Conservation (phyloP, 2,797 vertebrate species). For the Mormyrops attenuatus region DNA sequence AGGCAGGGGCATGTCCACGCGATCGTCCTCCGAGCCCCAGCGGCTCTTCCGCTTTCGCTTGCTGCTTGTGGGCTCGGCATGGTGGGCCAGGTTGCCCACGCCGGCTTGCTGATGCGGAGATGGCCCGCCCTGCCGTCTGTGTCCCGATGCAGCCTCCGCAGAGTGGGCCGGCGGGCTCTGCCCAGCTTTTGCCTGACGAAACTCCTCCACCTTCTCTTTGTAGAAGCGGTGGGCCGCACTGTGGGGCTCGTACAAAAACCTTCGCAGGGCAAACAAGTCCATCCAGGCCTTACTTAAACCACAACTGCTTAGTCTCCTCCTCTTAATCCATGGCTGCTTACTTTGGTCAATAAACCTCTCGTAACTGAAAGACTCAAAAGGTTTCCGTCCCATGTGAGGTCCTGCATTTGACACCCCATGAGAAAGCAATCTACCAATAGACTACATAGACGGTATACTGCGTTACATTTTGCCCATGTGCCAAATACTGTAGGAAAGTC, state of each 20-base stretch:
- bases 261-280: slow-evolving; percentile 36
- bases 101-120: not conserved
- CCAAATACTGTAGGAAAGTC: not conserved
- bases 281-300: not conserved
- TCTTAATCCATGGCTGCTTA: not conserved
- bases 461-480: not conserved
- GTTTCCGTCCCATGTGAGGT: not conserved
- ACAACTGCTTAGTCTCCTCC: not conserved
- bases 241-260: slow-evolving; percentile 84
- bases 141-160: slow-evolving; percentile 20
- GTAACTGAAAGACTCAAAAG: not conserved
- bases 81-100: slow-evolving; percentile 16
- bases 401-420: not conserved
- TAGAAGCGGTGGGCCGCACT: slow-evolving; percentile 79
- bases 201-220: slow-evolving; percentile 79
- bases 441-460: no score
- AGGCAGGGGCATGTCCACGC: slow-evolving; percentile 75
- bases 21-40: slow-evolving; percentile 92
- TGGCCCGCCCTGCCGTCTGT: slow-evolving; percentile 25
- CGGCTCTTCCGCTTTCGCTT: slow-evolving; percentile 93
- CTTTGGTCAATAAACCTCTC: not conserved
- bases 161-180: slow-evolving; percentile 33
- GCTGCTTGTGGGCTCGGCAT: slow-evolving; percentile 40
- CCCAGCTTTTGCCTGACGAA: slow-evolving; percentile 54
- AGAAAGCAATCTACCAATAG: not conserved